Evolutionary conservation across 2,888 invertebrate genomes (phyloP).

Genomic region (Tuberolachnus salignus): DNA sequence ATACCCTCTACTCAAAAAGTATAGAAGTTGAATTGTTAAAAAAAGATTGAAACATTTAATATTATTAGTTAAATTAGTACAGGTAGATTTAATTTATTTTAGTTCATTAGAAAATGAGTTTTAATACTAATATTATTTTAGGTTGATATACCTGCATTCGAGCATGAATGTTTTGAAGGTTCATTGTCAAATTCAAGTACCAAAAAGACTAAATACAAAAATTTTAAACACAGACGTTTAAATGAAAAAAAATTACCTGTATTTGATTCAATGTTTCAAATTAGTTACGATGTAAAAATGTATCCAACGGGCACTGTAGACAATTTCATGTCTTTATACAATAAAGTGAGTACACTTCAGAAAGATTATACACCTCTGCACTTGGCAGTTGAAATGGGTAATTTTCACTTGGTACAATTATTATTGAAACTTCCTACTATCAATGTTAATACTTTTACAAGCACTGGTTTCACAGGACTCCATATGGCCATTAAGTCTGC

Average conservation of each 20-base stretch:
- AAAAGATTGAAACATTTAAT: too few relatives aligned
- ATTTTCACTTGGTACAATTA: slow-evolving; percentile 45
- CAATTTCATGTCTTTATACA: slow-evolving; percentile 46
- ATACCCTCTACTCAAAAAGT: too few relatives aligned
- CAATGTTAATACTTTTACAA: slow-evolving; percentile 46
- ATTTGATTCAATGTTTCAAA: slow-evolving; percentile 50
- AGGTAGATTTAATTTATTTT: too few relatives aligned
- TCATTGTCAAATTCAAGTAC: slow-evolving; percentile 10
- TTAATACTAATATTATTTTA: slow-evolving; percentile 6
- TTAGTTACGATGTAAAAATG: slow-evolving; percentile 30
- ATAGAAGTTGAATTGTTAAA: too few relatives aligned
- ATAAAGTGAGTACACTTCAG: slow-evolving; percentile 43
- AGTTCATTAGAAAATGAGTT: too few relatives aligned
- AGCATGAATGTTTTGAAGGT: slow-evolving; percentile 32
- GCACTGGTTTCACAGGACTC: slow-evolving; percentile 41
- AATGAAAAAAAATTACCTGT: slow-evolving; percentile 34
- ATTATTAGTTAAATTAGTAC: too few relatives aligned
- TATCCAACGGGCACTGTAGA: slow-evolving; percentile 18
- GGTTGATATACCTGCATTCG: slow-evolving; percentile 25
- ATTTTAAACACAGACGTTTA: slow-evolving; percentile 21
- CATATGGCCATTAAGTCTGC: slow-evolving; percentile 44
- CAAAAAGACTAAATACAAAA: slow-evolving; percentile 29
- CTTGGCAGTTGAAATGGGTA: slow-evolving; percentile 46
- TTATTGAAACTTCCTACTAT: slow-evolving; percentile 39
- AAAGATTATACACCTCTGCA: slow-evolving; percentile 51